Base-by-base conservation (phyloP, 2,113 vertebrate genomes). In the Chrysochloris asiatica region DNA sequence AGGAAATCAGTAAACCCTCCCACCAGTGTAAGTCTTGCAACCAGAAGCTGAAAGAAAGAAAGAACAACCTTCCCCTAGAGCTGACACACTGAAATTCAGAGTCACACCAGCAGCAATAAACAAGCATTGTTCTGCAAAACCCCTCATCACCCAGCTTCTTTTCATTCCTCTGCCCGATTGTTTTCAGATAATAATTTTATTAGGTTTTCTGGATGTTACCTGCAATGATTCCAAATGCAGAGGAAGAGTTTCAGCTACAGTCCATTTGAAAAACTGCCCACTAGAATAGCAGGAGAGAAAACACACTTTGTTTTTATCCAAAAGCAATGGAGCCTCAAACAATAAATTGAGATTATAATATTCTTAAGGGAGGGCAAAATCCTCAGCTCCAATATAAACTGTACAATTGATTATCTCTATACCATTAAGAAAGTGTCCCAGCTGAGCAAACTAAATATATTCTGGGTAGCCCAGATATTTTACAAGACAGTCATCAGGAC, bases 251-350 rank as follows among this genome's bases (percentile, higher is more conserved):
- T 82, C 14, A 4, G 80, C 86, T 94, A 73, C 69, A 54, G 88
- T 86, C 83, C 90, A 85, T 96, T 96, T 89, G 90, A 86, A 94
- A 94, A 94, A 36, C 83, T 61, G 30, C 67, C 82, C 77, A 4
- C 88, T 65, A 73, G 80, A 92, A 89, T 52, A 82, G 33, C 30
- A 36, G 41, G 83, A 90, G 54, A 50, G 80, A 84, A 95, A 94
- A 95, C 75, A 92, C 67, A 84, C 50, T 88, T 77, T 90, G 38
- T 95, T 76, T 95, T 96, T 94, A 88, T 48, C 86, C 81, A 90
- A 90, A 97, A 83, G 92, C 77, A 94, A 87, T 87, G 93, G 89
- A 71, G 92, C 93, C 86, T 95, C 83, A 67, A 89, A 89, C 89
- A 87, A 52, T 90, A 90, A 94, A 36, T 84, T 89, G 77, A 83